phyloP scores from a whole-genome alignment of 1,140 invertebrate species.

The Drosophila pachea region DNA sequence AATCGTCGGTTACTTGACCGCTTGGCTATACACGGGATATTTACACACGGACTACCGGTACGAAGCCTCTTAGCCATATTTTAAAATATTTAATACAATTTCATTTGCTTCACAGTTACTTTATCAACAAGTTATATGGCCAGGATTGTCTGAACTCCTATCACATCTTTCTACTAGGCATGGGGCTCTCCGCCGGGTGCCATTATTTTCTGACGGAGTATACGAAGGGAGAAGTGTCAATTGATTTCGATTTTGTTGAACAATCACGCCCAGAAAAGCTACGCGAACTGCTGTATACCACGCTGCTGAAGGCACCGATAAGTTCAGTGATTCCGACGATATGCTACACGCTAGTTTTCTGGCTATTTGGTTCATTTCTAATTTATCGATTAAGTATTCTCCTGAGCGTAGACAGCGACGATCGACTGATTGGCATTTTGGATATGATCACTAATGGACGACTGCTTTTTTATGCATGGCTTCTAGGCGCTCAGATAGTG shows the following conservation, averaged over 20 bases:
- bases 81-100: background rate
- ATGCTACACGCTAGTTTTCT: constrained; percentile 79
- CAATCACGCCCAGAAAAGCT: constrained; percentile 84
- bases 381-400: constrained; percentile 44
- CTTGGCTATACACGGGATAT: constrained; percentile 82
- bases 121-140: constrained; percentile 55
- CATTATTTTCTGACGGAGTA: constrained; percentile 83
- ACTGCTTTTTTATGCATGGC: constrained; percentile 84
- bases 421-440: constrained; percentile 52
- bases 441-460: constrained; percentile 48
- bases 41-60: constrained; percentile 79
- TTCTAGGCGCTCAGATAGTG: constrained; percentile 84
- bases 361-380: constrained; percentile 43
- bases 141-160: constrained; percentile 80
- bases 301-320: constrained; percentile 81
- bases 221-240: constrained; percentile 80
- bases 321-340: constrained; percentile 82
- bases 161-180: constrained; percentile 82
- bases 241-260: constrained; percentile 84
- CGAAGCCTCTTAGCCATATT: constrained; percentile 24
- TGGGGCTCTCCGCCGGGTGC: constrained; percentile 85
- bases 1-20: constrained; percentile 80
- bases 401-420: constrained; percentile 53
- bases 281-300: constrained; percentile 80
- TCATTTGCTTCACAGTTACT: constrained; percentile 26